Percentiles rank a stretch among this genome's conserved stretches.
Evolutionary conservation across 92 coral and sea anemone species (phyloP).

Genomic region (Montipora capitata): DNA sequence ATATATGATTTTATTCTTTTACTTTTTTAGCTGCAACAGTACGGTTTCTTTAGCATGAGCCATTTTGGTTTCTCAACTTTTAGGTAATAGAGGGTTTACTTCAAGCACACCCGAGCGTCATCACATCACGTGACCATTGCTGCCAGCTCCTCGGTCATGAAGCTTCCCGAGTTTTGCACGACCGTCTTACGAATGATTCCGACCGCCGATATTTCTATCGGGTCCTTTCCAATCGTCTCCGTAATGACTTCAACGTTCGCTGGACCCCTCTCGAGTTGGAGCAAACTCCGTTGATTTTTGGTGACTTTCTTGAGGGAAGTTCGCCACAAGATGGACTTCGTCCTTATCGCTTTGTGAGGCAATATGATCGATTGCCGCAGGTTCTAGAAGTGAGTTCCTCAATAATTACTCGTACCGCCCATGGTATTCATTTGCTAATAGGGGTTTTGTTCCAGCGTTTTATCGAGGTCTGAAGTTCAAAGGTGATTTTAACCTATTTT

Average conservation of each 20-base stretch:
- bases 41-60: background rate
- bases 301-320: slow-evolving; percentile 88
- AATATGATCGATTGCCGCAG: slow-evolving; percentile 80
- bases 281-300: slow-evolving; percentile 86
- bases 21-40: background rate
- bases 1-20: too few relatives aligned
- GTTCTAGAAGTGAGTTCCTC: slow-evolving; percentile 84
- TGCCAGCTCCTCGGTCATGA: slow-evolving; percentile 92
- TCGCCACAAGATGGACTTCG: slow-evolving; percentile 73
- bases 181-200: slow-evolving; percentile 89
- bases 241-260: slow-evolving; percentile 77
- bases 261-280: slow-evolving; percentile 75
- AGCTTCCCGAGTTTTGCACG: slow-evolving; percentile 95
- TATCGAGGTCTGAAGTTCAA: too few relatives aligned
- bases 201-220: slow-evolving; percentile 90
- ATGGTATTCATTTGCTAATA: too few relatives aligned
- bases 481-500: too few relatives aligned
- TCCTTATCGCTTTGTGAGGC: slow-evolving; percentile 79
- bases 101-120: slow-evolving; percentile 91
- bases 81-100: slow-evolving; percentile 95
- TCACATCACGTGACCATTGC: slow-evolving; percentile 88
- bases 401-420: background rate
- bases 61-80: background rate
- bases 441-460: too few relatives aligned
- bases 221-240: slow-evolving; percentile 84